phyloP scores from a whole-genome alignment of 64 coral and sea anemone genomes.

The Catalaphyllia jardinei region DNA sequence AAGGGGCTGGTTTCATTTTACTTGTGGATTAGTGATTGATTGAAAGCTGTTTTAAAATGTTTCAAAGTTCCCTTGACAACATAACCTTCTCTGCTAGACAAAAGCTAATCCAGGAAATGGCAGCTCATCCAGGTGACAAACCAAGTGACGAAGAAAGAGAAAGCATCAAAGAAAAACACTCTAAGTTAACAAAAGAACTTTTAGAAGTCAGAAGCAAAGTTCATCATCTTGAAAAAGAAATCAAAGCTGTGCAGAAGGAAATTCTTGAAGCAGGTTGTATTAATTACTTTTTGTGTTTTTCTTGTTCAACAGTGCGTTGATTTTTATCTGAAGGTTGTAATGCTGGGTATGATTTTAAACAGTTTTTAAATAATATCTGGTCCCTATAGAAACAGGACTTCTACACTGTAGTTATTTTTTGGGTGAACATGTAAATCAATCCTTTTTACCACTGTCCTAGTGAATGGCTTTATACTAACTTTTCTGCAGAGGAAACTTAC shows the following conservation, averaged over 20 bases:
- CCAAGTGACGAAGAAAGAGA: slow-evolving; percentile 13
- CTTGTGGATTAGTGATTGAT: too few relatives aligned
- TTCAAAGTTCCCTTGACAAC: neutral
- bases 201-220: slow-evolving; percentile 39
- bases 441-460: neutral
- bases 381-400: too few relatives aligned
- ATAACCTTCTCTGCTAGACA: slow-evolving; percentile 11
- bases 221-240: slow-evolving; percentile 50
- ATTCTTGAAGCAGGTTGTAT: slow-evolving; percentile 52
- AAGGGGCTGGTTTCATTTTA: too few relatives aligned
- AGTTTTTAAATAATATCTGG: too few relatives aligned
- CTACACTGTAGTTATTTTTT: too few relatives aligned
- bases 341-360: too few relatives aligned
- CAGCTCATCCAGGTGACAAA: slow-evolving; percentile 5
- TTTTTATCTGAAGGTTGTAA: too few relatives aligned
- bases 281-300: neutral
- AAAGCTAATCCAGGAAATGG: slow-evolving; percentile 38
- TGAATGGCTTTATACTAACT: neutral
- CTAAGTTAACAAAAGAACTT: slow-evolving; percentile 35
- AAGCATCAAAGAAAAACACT: slow-evolving; percentile 14
- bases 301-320: too few relatives aligned
- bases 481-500: slow-evolving; percentile 40
- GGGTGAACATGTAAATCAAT: too few relatives aligned
- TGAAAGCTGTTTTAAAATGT: too few relatives aligned
- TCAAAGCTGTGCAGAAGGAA: slow-evolving; percentile 61